Evolutionary conservation across 2,888 invertebrate genomes (phyloP).

Genomic region (Pycnomerus fuliginosus): DNA sequence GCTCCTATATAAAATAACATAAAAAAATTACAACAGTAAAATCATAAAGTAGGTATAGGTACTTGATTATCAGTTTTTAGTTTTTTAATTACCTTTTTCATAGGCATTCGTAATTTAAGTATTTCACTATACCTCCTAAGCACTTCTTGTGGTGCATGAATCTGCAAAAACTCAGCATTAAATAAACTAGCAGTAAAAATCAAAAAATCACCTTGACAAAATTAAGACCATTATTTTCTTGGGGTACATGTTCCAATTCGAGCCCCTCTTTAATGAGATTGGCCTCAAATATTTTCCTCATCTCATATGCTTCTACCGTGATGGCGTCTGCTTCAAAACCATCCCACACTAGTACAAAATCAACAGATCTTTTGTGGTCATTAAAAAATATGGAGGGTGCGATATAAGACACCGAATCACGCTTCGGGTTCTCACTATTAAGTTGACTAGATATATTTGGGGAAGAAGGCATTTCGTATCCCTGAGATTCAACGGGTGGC

Average conservation of each 20-base stretch:
- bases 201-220: slow-evolving; percentile 67
- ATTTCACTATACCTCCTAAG: slow-evolving; percentile 87
- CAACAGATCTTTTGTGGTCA: slow-evolving; percentile 71
- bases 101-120: slow-evolving; percentile 88
- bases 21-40: slow-evolving; percentile 21
- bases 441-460: slow-evolving; percentile 19
- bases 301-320: slow-evolving; percentile 48
- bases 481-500: slow-evolving; percentile 9
- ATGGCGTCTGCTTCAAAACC: slow-evolving; percentile 57
- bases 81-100: slow-evolving; percentile 70
- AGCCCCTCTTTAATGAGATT: slow-evolving; percentile 75
- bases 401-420: slow-evolving; percentile 35
- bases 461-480: slow-evolving; percentile 2
- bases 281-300: slow-evolving; percentile 66
- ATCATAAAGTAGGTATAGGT: slow-evolving; percentile 1
- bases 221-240: slow-evolving; percentile 67
- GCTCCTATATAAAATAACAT: slow-evolving; percentile 56
- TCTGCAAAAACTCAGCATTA: slow-evolving; percentile 54
- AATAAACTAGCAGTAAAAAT: slow-evolving; percentile 12
- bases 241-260: slow-evolving; percentile 68
- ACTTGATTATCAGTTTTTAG: not conserved
- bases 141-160: slow-evolving; percentile 83
- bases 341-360: slow-evolving; percentile 80
- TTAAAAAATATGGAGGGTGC: slow-evolving; percentile 66
- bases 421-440: slow-evolving; percentile 1